phyloP scores from a whole-genome alignment of 2,797 vertebrate species.

The Propithecus perrieri region DNA sequence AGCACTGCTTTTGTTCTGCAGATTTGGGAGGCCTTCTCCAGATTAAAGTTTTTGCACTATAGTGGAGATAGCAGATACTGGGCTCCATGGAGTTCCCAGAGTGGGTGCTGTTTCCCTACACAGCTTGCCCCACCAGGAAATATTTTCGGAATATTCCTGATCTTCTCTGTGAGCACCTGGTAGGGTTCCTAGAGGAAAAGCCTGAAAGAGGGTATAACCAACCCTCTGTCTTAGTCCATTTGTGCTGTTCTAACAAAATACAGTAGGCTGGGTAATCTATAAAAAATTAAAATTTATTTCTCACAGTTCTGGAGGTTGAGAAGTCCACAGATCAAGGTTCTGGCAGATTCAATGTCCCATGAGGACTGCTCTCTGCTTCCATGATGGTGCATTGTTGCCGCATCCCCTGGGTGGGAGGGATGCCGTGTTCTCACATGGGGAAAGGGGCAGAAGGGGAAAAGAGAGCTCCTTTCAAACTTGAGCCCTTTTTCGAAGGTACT shows the following conservation, averaged over 20 bases:
- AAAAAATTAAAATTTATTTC: not conserved
- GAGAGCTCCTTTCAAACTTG: not conserved
- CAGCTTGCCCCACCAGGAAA: too few species aligned
- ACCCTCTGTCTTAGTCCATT: too few species aligned
- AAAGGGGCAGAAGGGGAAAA: not conserved
- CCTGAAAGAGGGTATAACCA: too few species aligned
- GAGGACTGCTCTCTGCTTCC: not conserved
- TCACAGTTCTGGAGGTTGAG: not conserved
- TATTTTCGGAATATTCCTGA: not conserved
- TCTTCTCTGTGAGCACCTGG: not conserved
- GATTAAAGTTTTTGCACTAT: not conserved
- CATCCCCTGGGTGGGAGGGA: not conserved
- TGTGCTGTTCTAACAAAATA: not conserved
- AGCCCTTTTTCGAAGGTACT: not conserved
- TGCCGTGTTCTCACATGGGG: not conserved
- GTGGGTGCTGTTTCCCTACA: not conserved
- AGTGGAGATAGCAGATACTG: not conserved
- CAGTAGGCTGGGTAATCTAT: not conserved
- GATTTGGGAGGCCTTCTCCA: not conserved
- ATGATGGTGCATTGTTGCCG: not conserved
- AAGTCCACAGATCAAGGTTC: not conserved
- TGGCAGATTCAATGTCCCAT: not conserved
- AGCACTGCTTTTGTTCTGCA: not conserved
- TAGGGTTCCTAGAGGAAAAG: too few species aligned
- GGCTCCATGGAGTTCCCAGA: not conserved